Conservation (phyloP, 2,797 vertebrate species). For the Anolis apletophallus region DNA sequence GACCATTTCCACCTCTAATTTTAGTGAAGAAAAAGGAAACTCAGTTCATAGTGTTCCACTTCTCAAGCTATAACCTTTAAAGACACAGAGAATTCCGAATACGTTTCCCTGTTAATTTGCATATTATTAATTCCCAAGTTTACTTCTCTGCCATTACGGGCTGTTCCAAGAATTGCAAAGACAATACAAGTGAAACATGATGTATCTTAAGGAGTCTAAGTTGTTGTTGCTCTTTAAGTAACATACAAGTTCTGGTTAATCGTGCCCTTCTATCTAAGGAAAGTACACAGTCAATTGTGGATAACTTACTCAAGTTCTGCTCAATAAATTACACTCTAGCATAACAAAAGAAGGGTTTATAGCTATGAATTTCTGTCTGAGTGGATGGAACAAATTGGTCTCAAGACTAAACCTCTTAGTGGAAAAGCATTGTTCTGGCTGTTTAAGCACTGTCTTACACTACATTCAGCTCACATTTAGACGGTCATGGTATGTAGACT, state of each 20-base stretch:
- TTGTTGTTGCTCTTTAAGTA: neutral
- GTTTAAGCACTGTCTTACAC: neutral
- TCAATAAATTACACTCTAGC: neutral
- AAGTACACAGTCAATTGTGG: neutral
- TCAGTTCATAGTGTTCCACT: neutral
- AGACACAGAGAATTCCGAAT: neutral
- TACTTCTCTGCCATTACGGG: neutral
- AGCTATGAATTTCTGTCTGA: neutral
- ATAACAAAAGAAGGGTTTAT: neutral
- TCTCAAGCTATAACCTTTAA: neutral
- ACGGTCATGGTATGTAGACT: neutral
- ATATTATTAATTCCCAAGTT: neutral
- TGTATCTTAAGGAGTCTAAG: neutral
- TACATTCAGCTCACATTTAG: neutral
- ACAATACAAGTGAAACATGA: too few relatives aligned
- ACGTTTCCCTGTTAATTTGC: constrained; percentile 3
- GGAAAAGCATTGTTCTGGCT: neutral
- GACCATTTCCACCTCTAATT: constrained; percentile 9
- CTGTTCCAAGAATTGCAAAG: neutral
- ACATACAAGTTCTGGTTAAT: neutral
- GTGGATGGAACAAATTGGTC: neutral
- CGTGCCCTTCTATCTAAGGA: neutral
- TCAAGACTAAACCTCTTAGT: neutral
- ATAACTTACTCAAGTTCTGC: neutral
- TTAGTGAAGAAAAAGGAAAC: constrained; percentile 9